A percentile compares a stretch with the other conserved stretches of the same genome.
These are phyloP conservation scores for Hydropotes inermis DNA, from an alignment of 2,113 vertebrate species.

Conservation along the genomic window DNA sequence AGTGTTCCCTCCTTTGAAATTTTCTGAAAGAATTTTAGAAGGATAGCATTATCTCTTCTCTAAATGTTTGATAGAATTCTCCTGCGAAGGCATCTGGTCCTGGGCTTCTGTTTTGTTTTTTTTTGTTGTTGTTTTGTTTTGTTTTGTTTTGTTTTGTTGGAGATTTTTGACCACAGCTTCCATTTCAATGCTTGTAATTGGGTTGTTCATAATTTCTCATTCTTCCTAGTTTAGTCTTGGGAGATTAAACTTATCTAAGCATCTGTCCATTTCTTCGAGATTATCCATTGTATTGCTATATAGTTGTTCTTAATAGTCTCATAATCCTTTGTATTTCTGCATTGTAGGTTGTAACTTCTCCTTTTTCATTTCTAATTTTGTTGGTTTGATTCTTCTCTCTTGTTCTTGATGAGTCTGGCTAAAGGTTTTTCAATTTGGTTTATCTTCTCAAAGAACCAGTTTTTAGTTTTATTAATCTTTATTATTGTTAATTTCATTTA, in stretches of 20 bases:
- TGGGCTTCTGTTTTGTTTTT: too few species aligned
- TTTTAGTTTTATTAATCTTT: background rate
- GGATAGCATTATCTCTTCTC: background rate
- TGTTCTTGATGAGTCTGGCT: background rate
- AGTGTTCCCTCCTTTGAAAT: background rate
- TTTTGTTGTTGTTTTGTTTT: too few species aligned
- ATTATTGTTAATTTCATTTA: background rate
- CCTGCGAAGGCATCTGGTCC: background rate
- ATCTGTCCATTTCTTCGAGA: background rate
- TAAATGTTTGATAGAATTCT: background rate
- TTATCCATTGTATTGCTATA: background rate
- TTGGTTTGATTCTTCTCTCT: background rate
- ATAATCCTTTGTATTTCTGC: background rate
- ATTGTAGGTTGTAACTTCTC: background rate
- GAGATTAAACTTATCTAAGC: background rate
- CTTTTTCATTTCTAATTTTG: background rate
- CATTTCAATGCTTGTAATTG: background rate
- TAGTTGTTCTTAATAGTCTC: background rate
- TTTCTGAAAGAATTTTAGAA: background rate
- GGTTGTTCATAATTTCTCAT: background rate
- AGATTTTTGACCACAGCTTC: background rate
- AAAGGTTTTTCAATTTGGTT: background rate
- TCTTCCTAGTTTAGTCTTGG: background rate
- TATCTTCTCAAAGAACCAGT: background rate
- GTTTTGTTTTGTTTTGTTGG: too few species aligned